These are phyloP conservation scores for Cossypha heuglini DNA, from an alignment of 2,797 vertebrate species.

Conservation along the genomic window DNA sequence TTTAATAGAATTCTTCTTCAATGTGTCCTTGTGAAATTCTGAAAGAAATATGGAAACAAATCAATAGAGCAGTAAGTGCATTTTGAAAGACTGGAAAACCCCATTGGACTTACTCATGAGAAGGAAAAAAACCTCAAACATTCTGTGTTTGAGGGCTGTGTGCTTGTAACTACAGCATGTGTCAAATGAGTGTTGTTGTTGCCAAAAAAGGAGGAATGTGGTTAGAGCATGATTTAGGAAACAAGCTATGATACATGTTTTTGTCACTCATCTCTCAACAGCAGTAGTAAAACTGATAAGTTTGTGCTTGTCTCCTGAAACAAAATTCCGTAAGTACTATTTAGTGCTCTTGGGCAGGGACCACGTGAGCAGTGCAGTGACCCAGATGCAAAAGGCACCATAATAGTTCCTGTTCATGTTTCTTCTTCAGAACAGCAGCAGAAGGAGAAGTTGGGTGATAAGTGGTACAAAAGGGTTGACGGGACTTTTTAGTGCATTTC, in stretches of 20 bases:
- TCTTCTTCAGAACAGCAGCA: neutral
- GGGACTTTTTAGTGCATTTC: neutral
- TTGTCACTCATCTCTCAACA: neutral
- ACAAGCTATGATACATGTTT: neutral
- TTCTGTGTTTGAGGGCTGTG: neutral
- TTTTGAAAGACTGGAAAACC: conserved; percentile 35
- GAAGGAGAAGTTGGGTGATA: neutral
- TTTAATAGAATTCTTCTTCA: conserved; percentile 34
- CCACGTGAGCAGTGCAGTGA: fast-evolving
- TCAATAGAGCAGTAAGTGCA: neutral
- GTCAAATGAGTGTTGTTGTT: neutral
- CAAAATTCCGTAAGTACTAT: neutral
- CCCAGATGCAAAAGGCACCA: neutral
- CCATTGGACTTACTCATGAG: neutral
- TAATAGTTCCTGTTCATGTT: neutral
- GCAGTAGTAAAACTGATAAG: neutral
- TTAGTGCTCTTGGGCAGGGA: neutral
- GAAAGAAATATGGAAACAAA: conserved; percentile 15
- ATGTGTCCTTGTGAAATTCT: conserved; percentile 50
- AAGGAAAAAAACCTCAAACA: neutral
- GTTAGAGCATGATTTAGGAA: neutral
- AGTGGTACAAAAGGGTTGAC: neutral
- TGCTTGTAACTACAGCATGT: neutral
- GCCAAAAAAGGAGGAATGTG: neutral
- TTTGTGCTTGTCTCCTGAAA: neutral